Percentiles rank a stretch among this genome's conserved stretches.
Conservation (phyloP, 1,140 invertebrate genomes). For the Solen grandis region DNA sequence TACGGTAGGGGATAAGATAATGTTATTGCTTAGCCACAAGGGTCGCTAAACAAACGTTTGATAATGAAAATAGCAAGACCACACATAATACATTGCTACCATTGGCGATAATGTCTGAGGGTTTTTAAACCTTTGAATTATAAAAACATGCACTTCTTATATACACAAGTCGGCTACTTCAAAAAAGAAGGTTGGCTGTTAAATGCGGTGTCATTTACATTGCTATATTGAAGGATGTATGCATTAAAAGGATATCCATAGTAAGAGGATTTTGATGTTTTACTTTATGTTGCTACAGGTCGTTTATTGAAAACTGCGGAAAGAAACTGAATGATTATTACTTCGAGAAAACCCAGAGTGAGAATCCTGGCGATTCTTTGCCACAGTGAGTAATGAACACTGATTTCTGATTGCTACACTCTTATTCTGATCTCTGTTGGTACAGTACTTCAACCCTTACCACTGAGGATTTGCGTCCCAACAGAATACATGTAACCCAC, state of each 20-base stretch:
- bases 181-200: no score
- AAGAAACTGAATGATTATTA: conserved; percentile 78
- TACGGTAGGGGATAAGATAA: no score
- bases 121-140: no score
- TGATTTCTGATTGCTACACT: background rate
- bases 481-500: background rate
- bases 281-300: conserved; percentile 64
- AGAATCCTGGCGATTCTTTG: conserved; percentile 12
- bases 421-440: background rate
- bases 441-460: background rate
- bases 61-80: no score
- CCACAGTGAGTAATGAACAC: conserved; percentile 3
- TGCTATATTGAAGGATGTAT: no score
- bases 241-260: background rate
- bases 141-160: no score
- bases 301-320: conserved; percentile 70
- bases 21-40: no score
- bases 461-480: background rate
- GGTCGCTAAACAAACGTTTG: no score
- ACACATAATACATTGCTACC: no score
- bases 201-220: no score
- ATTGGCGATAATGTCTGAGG: no score
- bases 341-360: conserved; percentile 71
- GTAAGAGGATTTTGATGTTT: background rate
- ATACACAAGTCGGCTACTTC: no score